Evolutionary conservation across 2,797 vertebrate species (phyloP), one percentile per base, ranked within the genome.

Genomic region (Rhinella marina): DNA sequence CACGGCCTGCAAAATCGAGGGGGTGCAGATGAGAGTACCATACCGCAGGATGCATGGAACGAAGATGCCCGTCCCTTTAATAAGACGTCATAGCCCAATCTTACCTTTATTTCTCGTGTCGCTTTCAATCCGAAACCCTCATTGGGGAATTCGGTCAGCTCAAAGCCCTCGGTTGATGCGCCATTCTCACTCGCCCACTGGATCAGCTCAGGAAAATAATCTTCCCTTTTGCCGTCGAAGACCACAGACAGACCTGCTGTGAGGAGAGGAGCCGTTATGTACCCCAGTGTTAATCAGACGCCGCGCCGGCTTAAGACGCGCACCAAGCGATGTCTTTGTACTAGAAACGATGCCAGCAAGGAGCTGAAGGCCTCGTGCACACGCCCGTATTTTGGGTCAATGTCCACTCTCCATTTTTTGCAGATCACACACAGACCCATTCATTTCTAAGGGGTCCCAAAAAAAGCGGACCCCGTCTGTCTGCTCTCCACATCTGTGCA

Each of bases 91-190:
- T 48, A 21, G 13, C 1, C 48, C 62, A n/a, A 14, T n/a, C 52
- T 95, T 91, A 99, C 98, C 97, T 99, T 99, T 92, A 99, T 97
- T 83, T 98, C 97, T 93, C 94, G 96, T 77, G 96, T 97, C 89
- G 98, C 97, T 91, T 94, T 96, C 91, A 99, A 94, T 82, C 98
- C 98, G n/a, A 96, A 98, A 85, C 98, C 98, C 90, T 99, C 98
- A 8, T 94, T 93, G 89, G 96, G 96, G 92, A 99, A 99, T 92
- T 96, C 92, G 64, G 93, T 93, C 90, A 99, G 95, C 90, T 96
- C 96, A 91, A 99, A 98, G 70, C 97, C 94, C 5, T 98, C 97
- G 7, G 96, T 97, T 54, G 97, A 97, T 1, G 97, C 97, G 66
- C 96, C 96, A 21, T 95, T 96, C 82, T 97, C 96, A 91, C 94